phyloP scores from a whole-genome alignment of 2,797 vertebrate genomes.

The Pelodytes ibericus region DNA sequence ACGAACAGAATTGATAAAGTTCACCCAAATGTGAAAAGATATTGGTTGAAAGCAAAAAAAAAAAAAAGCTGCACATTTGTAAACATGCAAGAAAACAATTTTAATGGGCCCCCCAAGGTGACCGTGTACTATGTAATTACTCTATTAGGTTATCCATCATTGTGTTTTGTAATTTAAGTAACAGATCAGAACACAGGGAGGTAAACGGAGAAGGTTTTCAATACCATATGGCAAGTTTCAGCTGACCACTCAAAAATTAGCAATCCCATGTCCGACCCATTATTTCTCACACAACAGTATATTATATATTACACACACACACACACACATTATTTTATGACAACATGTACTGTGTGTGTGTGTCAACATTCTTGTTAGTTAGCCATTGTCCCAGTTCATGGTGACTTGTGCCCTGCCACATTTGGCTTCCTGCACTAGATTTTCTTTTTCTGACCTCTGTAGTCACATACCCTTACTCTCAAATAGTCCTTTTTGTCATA shows the following conservation, averaged over 20 bases:
- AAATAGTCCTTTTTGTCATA: no score
- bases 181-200: background rate
- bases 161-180: background rate
- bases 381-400: no score
- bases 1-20: background rate
- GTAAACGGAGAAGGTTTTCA: background rate
- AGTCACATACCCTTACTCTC: no score
- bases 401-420: no score
- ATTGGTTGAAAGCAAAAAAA: background rate
- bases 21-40: conserved; percentile 10
- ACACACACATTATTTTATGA: no score
- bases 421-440: no score
- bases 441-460: no score
- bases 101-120: background rate
- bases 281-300: background rate
- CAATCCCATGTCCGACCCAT: background rate
- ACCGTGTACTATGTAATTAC: conserved; percentile 1
- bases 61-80: background rate
- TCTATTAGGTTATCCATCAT: background rate
- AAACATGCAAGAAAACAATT: conserved; percentile 4
- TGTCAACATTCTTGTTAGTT: no score
- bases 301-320: no score
- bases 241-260: background rate
- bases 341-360: no score
- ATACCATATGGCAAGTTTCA: background rate